A percentile compares a stretch with the other conserved stretches of the same genome.
Conservation (phyloP, 2,113 vertebrate species). For the Notechis scutatus region DNA sequence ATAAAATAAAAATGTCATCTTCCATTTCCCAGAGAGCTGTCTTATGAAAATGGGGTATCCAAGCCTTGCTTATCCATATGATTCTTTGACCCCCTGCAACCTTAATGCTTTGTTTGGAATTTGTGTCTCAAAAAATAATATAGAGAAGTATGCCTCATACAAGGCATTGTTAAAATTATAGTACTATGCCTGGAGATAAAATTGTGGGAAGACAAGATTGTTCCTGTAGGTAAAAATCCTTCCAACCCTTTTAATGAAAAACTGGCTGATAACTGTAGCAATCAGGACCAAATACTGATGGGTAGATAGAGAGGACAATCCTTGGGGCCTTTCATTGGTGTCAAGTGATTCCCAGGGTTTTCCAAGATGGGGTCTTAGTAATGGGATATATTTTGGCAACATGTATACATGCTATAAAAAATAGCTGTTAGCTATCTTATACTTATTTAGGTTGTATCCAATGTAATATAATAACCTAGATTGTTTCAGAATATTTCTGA, state of each 20-base stretch:
- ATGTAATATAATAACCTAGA: neutral
- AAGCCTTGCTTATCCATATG: neutral
- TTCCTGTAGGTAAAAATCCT: neutral
- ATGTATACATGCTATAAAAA: neutral
- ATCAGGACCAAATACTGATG: neutral
- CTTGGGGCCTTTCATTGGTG: neutral
- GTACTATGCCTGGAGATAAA: neutral
- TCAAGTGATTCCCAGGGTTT: neutral
- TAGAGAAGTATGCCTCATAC: neutral
- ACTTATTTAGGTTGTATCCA: neutral
- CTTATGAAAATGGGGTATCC: neutral
- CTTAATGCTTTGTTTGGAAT: neutral
- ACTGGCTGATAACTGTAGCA: neutral
- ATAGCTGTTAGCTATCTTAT: neutral
- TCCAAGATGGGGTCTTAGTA: neutral
- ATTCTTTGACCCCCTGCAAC: neutral
- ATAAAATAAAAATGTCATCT: neutral
- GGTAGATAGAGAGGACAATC: neutral
- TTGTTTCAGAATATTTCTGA: neutral
- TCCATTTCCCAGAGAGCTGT: neutral
- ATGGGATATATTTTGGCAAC: neutral
- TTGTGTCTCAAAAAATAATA: neutral
- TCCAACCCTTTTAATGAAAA: neutral
- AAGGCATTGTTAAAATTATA: neutral
- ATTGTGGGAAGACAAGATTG: neutral